phyloP scores from a whole-genome alignment of 37 sponge, comb jelly and placozoan species.

The Haliclona indistincta region DNA sequence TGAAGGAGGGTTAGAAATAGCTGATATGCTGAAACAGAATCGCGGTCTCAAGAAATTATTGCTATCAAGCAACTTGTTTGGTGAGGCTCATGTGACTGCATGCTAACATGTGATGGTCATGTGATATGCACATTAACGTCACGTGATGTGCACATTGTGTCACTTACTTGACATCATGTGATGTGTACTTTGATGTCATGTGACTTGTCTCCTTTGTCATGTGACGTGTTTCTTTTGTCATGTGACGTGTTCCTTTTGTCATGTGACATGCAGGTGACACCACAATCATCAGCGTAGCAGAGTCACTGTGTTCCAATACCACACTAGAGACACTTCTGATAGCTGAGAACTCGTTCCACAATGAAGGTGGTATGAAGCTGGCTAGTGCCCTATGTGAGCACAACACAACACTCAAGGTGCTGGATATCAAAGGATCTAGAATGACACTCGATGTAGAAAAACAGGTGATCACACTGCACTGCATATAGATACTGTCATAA shows the following conservation, averaged over 20 bases:
- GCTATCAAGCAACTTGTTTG: slow-evolving; percentile 73
- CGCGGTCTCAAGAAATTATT: slow-evolving; percentile 54
- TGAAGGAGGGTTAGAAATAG: slow-evolving; percentile 68
- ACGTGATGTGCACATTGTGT: too few species aligned
- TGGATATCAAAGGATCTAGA: slow-evolving; percentile 59
- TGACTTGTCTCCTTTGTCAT: too few species aligned
- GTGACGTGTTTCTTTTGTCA: too few species aligned
- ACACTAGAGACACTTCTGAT: slow-evolving; percentile 76
- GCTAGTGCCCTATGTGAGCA: slow-evolving; percentile 50
- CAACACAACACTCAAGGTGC: slow-evolving; percentile 57
- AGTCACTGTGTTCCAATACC: slow-evolving; percentile 55
- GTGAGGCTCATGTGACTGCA: too few species aligned
- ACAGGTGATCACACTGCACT: too few species aligned
- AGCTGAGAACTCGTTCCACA: slow-evolving; percentile 89
- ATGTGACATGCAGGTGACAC: slow-evolving; percentile 58
- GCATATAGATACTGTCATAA: too few species aligned
- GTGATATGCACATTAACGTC: too few species aligned
- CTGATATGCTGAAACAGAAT: slow-evolving; percentile 69
- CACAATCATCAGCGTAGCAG: slow-evolving; percentile 64
- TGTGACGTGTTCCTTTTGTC: too few species aligned
- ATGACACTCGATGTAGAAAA: slow-evolving; percentile 46
- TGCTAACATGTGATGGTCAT: too few species aligned
- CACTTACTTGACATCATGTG: too few species aligned
- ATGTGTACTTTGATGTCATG: too few species aligned
- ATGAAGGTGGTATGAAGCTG: slow-evolving; percentile 78